Percentiles rank a stretch among this genome's conserved stretches.
These are phyloP conservation scores for Meganola albula DNA, from an alignment of 2,888 invertebrate species.

Conservation along the genomic window DNA sequence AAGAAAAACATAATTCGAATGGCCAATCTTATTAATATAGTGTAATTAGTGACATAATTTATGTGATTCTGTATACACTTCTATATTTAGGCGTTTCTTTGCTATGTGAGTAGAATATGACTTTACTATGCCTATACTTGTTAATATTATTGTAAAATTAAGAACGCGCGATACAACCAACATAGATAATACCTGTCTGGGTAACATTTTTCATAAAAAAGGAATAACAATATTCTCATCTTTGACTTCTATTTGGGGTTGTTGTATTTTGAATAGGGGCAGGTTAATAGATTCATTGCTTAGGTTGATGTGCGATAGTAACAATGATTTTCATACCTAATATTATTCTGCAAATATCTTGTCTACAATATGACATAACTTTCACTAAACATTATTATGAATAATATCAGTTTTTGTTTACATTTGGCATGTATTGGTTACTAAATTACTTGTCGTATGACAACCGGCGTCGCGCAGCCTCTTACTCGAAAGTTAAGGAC, in stretches of 20 bases:
- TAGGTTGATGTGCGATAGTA: no score
- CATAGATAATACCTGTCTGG: no score
- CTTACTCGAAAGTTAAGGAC: conserved; percentile 63
- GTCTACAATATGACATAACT: conserved; percentile 75
- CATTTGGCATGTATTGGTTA: conserved; percentile 56
- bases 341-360: conserved; percentile 51
- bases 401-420: conserved; percentile 62
- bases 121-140: conserved; percentile 56
- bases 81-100: conserved; percentile 69
- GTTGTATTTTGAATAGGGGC: conserved; percentile 46
- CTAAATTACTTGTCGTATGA: conserved; percentile 61
- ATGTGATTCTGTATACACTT: conserved; percentile 72
- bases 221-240: conserved; percentile 54
- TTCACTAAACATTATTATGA: conserved; percentile 44
- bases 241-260: no score
- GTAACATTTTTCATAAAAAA: conserved; percentile 53
- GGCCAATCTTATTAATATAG: conserved; percentile 77
- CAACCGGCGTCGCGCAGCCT: conserved; percentile 74
- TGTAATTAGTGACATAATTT: conserved; percentile 78
- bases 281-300: no score
- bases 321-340: no score
- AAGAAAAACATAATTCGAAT: conserved; percentile 79
- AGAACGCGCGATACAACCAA: conserved; percentile 64
- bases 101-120: conserved; percentile 71
- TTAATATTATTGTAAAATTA: conserved; percentile 48